These are phyloP conservation scores for Mercenaria mercenaria DNA, from an alignment of 1,140 invertebrate genomes.

Conservation along the genomic window DNA sequence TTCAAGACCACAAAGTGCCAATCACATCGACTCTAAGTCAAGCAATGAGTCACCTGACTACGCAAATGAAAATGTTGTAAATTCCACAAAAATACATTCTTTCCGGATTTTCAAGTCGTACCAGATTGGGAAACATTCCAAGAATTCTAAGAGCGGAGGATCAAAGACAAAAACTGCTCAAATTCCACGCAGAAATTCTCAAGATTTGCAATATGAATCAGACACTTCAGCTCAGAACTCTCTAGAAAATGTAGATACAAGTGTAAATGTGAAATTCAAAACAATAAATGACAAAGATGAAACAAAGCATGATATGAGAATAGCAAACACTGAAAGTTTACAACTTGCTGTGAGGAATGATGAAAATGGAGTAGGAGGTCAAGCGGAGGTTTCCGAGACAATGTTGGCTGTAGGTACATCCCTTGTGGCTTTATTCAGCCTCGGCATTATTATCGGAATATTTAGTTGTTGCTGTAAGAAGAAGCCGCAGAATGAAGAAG, in stretches of 20 bases:
- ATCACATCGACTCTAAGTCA: neutral
- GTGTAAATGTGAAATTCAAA: neutral
- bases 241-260: neutral
- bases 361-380: neutral
- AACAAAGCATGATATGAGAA: neutral
- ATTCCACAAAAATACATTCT: constrained; percentile 13
- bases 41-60: neutral
- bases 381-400: neutral
- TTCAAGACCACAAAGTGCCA: neutral
- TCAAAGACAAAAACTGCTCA: constrained; percentile 5
- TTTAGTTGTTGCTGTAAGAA: constrained; percentile 61
- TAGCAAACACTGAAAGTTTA: neutral
- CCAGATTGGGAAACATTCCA: constrained; percentile 28
- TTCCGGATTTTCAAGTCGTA: neutral
- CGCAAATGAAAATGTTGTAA: neutral
- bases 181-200: constrained; percentile 11
- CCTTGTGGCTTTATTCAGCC: constrained; percentile 30
- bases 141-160: neutral
- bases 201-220: constrained; percentile 8
- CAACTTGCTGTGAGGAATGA: constrained; percentile 35
- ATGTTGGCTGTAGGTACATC: constrained; percentile 10
- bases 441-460: constrained; percentile 50
- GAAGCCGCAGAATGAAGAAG: neutral
- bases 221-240: neutral
- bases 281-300: neutral